Evolutionary conservation across 1,140 invertebrate species (phyloP), one percentile per base, ranked within the genome.

Genomic region (Drosophila mojavensis): DNA sequence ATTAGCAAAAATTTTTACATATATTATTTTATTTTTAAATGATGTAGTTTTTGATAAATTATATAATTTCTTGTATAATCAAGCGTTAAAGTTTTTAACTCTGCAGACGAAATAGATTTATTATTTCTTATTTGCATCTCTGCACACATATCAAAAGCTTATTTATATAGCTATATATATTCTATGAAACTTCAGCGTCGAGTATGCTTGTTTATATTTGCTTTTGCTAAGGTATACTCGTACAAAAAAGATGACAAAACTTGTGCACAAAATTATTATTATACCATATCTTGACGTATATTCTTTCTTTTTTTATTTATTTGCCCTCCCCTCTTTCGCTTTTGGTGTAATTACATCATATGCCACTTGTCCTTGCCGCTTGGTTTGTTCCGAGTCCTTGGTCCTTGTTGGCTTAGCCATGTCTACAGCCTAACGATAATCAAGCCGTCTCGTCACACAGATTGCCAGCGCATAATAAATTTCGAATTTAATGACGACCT

Each of bases 281-380:
- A 33, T 17, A 30, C 17, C 43, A 6, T 33, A 30, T 26, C 5
- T 43, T 47, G 9, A 33, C n/a, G 56, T 47, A 20, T 7, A 59
- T 13, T 17, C 5, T 45, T 2, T 1, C 9, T 33, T 9, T 33
- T 33, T 9, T 9, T 33, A 33, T 9, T 5, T 33, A 0, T 33
- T 33, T 33, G n/a, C 15, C 4, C 7, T 17, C 43, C 15, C 3
- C 9, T 47, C 17, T 43, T 48, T 65, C 56, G 28, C 33, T 36
- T 36, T 59, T 58, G 47, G 47, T 56, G 48, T 62, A 69, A 69
- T 69, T 62, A 48, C 59, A 70, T 70, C 59, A 70, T 43, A 48
- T 48, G 50, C 20, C 51, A 63, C 39, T 55, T 70, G 58, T 70
- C 67, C 67, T 70, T 70, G 59, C 24, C 28, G 9, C 67, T n/a